A percentile compares a stretch with the other conserved stretches of the same genome.
These are phyloP conservation scores for Eupsilia transversa DNA, from an alignment of 2,888 invertebrate genomes.

Conservation along the genomic window DNA sequence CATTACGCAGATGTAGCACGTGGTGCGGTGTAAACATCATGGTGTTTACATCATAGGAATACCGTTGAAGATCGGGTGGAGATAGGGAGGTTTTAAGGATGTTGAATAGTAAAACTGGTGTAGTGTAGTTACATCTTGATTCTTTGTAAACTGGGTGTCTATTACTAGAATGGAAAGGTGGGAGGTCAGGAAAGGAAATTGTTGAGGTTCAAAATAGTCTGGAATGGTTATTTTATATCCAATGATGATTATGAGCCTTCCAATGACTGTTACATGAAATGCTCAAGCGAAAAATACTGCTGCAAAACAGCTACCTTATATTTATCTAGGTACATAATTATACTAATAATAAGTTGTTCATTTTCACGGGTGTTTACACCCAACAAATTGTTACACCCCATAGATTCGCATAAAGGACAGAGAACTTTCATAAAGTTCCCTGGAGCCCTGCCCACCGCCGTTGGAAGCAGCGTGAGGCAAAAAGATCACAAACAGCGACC, in stretches of 20 bases:
- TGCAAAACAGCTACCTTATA: not conserved
- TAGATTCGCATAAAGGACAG: not conserved
- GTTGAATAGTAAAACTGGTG: not conserved
- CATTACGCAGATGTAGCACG: conserved; percentile 35
- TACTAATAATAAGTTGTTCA: not conserved
- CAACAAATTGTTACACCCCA: conserved; percentile 11
- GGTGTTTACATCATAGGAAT: conserved; percentile 49
- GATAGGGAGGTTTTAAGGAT: conserved; percentile 3
- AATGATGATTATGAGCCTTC: not conserved
- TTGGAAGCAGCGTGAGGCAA: conserved; percentile 33
- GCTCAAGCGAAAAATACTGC: not conserved
- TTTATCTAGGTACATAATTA: not conserved
- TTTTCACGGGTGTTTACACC: conserved; percentile 12
- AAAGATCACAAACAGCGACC: conserved; percentile 45
- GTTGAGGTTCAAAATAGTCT: not conserved
- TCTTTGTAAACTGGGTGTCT: too few relatives aligned
- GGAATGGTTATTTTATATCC: too few relatives aligned
- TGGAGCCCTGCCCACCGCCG: conserved; percentile 38
- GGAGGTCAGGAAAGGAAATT: not conserved
- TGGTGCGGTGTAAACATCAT: conserved; percentile 42
- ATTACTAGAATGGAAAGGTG: too few relatives aligned
- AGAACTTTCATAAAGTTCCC: conserved; percentile 32
- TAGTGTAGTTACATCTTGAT: too few relatives aligned
- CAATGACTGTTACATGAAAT: not conserved
- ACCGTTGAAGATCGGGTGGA: not conserved